These are phyloP conservation scores for Ptychoptera albimana DNA, from an alignment of 2,888 invertebrate species.

Conservation along the genomic window DNA sequence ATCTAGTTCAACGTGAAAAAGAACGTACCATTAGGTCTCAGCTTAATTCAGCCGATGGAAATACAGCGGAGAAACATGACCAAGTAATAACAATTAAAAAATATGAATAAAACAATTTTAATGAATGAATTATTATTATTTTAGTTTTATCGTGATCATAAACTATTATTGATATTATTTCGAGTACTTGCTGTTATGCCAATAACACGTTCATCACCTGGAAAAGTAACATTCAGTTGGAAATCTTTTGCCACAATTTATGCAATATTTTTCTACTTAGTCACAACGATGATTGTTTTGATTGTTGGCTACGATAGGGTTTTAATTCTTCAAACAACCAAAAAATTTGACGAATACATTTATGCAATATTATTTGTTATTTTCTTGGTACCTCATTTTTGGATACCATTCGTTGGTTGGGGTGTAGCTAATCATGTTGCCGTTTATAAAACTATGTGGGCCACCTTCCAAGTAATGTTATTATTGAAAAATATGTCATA, in stretches of 20 bases:
- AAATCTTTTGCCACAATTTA: constrained; percentile 44
- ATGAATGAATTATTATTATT: not conserved
- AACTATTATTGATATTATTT: constrained; percentile 42
- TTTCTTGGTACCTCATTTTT: constrained; percentile 8
- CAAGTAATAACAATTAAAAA: constrained; percentile 10
- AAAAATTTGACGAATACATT: constrained; percentile 51
- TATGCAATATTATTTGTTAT: constrained; percentile 46
- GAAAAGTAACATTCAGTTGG: constrained; percentile 46
- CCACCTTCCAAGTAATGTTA: constrained; percentile 40
- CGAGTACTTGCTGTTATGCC: constrained; percentile 51
- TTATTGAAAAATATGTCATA: too few species aligned
- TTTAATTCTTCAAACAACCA: constrained; percentile 40
- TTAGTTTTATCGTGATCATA: constrained; percentile 47
- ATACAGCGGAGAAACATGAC: constrained; percentile 43
- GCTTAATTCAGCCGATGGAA: constrained; percentile 39
- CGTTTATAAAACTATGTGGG: constrained; percentile 53
- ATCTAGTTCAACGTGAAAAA: constrained; percentile 10
- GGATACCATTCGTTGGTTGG: constrained; percentile 47
- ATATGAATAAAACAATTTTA: not conserved
- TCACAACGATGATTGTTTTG: constrained; percentile 39
- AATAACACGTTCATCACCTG: constrained; percentile 37
- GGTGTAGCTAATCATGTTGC: constrained; percentile 51
- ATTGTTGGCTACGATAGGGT: constrained; percentile 44
- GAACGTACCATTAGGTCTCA: constrained; percentile 28
- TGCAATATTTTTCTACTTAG: constrained; percentile 45